Percentiles rank a stretch among this genome's conserved stretches.
phyloP scores from a whole-genome alignment of 1,140 invertebrate genomes.

The Anoplolepis gracilipes region DNA sequence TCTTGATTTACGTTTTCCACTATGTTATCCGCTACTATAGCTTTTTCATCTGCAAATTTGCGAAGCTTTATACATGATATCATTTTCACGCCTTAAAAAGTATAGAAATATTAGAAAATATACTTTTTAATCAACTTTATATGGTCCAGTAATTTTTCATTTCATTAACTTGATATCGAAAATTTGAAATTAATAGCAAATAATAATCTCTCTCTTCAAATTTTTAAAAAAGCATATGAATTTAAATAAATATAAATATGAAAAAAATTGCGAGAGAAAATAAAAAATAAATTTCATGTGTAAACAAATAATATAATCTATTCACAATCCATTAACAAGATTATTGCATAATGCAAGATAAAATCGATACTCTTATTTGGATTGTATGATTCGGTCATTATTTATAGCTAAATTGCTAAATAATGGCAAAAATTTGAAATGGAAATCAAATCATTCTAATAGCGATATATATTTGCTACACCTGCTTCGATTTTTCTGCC shows the following conservation, averaged over 20 bases:
- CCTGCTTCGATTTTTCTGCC: slow-evolving; percentile 57
- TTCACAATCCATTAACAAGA: background rate
- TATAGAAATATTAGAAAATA: background rate
- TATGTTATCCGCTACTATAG: slow-evolving; percentile 15
- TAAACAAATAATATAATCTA: background rate
- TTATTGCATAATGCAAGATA: background rate
- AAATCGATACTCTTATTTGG: background rate
- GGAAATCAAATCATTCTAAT: slow-evolving; percentile 25
- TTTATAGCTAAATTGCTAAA: background rate
- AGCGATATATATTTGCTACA: background rate
- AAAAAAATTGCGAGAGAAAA: background rate
- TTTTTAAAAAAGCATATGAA: background rate
- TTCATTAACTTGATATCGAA: background rate
- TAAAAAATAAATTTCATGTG: background rate
- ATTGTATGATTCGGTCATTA: background rate
- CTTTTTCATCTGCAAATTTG: background rate
- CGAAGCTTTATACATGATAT: background rate
- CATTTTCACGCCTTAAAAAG: background rate
- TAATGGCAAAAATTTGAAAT: background rate
- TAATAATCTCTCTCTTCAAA: background rate
- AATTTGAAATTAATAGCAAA: background rate
- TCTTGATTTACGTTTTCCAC: background rate
- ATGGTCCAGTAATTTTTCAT: background rate
- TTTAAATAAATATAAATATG: background rate
- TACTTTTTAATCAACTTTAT: background rate